Conservation (phyloP, 2,888 invertebrate genomes). For the Platynereis dumerilii region DNA sequence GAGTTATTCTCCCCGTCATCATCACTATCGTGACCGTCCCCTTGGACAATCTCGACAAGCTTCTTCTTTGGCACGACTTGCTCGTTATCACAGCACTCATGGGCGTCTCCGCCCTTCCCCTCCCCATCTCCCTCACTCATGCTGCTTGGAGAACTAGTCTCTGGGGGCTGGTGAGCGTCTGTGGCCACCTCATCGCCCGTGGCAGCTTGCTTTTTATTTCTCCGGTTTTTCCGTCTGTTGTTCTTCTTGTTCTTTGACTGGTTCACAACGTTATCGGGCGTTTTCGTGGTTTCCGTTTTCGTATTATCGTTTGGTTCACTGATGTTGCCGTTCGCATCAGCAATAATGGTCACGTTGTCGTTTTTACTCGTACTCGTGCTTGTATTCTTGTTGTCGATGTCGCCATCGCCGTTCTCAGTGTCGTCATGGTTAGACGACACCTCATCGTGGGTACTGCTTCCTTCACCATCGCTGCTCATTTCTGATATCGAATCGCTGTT, state of each 20-base stretch:
- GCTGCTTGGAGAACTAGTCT: slow-evolving; percentile 11
- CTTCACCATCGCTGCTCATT: slow-evolving; percentile 24
- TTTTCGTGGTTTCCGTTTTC: slow-evolving; percentile 6
- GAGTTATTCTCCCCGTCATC: slow-evolving; percentile 2
- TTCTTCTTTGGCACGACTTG: not conserved
- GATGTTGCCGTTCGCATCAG: too few relatives aligned
- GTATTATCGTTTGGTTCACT: too few relatives aligned
- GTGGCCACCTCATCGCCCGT: slow-evolving; percentile 15
- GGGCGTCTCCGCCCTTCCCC: slow-evolving; percentile 1
- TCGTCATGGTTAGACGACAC: not conserved
- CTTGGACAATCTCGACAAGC: not conserved
- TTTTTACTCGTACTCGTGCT: not conserved
- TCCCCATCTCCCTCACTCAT: slow-evolving; percentile 11
- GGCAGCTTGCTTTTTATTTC: not conserved
- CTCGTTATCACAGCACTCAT: slow-evolving; percentile 2
- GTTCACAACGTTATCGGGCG: not conserved
- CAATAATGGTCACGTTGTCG: too few relatives aligned
- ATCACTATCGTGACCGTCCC: slow-evolving; percentile 5
- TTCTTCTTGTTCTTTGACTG: not conserved
- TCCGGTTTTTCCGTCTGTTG: slow-evolving; percentile 6
- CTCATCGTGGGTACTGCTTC: not conserved
- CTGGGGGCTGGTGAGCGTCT: slow-evolving; percentile 19
- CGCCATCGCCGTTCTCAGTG: not conserved
- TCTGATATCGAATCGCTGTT: slow-evolving; percentile 26
- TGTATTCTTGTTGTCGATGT: not conserved